These are phyloP conservation scores for Bos indicus DNA, from an alignment of 2,113 vertebrate genomes.

Conservation along the genomic window DNA sequence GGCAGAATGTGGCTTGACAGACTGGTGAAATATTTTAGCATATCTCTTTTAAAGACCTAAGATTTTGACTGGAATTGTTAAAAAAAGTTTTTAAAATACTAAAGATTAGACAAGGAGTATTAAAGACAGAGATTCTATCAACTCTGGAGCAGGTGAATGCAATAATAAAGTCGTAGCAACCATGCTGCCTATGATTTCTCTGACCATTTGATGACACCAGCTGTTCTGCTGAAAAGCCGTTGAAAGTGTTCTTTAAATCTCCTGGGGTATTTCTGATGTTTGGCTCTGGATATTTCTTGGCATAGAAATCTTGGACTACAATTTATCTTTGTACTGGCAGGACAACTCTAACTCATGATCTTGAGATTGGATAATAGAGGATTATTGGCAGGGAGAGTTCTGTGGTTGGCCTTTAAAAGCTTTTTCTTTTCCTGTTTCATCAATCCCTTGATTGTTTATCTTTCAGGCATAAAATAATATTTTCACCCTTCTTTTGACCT, in stretches of 20 bases:
- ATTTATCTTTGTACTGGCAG: neutral
- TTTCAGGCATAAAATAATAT: neutral
- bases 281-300: neutral
- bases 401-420: neutral
- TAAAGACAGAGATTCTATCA: neutral
- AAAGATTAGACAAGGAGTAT: neutral
- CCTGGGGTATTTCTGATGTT: neutral
- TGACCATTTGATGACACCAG: neutral
- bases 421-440: neutral
- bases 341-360: neutral
- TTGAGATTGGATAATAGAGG: neutral
- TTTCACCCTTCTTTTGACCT: neutral
- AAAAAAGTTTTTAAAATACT: neutral
- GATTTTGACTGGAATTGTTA: neutral
- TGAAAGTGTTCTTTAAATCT: neutral
- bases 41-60: neutral
- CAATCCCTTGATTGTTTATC: neutral
- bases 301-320: neutral
- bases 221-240: neutral
- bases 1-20: neutral
- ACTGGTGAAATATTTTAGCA: neutral
- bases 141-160: neutral
- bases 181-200: neutral
- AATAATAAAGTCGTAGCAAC: too few species aligned
- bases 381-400: neutral